Evolutionary conservation across 2,797 vertebrate species (phyloP), one percentile per base, ranked within the genome.

Genomic region (Tachyglossus aculeatus): DNA sequence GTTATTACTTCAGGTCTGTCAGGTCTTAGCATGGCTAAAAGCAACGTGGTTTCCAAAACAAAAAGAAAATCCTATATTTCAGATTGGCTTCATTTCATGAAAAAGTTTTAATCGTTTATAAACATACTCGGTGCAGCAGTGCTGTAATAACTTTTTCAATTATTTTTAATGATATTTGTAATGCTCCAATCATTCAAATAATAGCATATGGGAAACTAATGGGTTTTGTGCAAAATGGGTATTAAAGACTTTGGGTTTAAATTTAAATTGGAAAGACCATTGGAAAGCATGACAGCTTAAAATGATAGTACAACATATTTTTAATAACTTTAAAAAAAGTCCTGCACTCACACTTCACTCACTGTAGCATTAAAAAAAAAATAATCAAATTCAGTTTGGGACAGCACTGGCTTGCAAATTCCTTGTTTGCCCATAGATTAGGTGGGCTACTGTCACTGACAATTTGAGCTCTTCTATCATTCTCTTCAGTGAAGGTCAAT

Each of bases 1-100:
- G 45, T 53, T 37, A 65, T 78, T 41, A 43, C n/a, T 75, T 80
- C 64, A 7, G 25, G 21, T 73, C 3, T 61, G 82, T 63, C 62
- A 48, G 47, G 19, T 39, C 1, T 2, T 10, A 5, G 34, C 60
- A 15, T 27, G 50, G 25, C 34, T 80, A 58, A 71, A 53, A 66
- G 41, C n/a, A 32, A 16, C 24, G 38, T 3, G 0, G 67, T 80
- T 63, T 60, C n/a, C n/a, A n/a, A n/a, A n/a, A n/a, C n/a, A n/a
- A n/a, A n/a, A n/a, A 68, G 51, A 45, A 71, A 67, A 65, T 5
- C 12, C 1, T 21, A 11, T 36, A n/a, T 37, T 57, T 71, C 16
- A 52, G 25, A 16, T 39, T 39, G 18, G 4, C 40, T 57, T 61
- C 9, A 44, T 41, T 45, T 50, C 32, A 67, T 18, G 19, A 69